Conservation (phyloP, 2,888 invertebrate genomes). For the Oscheius sp. region DNA sequence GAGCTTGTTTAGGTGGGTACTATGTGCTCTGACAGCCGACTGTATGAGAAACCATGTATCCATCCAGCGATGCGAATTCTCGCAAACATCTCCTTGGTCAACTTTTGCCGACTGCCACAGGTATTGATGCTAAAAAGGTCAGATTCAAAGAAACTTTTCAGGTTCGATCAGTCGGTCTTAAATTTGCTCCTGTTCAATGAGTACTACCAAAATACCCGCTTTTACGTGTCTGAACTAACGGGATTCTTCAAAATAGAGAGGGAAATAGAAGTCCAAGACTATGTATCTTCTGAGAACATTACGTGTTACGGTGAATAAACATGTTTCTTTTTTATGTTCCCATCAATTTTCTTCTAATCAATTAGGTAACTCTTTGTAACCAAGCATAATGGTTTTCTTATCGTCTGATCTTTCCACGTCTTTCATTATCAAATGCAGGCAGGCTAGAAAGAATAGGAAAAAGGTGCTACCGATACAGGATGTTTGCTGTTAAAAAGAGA, state of each 20-base stretch:
- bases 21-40: constrained; percentile 24
- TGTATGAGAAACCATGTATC: constrained; percentile 32
- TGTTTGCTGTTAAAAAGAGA: no score
- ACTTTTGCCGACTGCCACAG: constrained; percentile 34
- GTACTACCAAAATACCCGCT: constrained; percentile 69
- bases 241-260: constrained; percentile 52
- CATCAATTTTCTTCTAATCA: not conserved
- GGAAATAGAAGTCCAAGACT: not conserved
- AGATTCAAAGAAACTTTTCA: constrained; percentile 25
- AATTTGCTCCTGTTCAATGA: constrained; percentile 74
- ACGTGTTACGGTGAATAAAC: not conserved
- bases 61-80: constrained; percentile 11
- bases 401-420: constrained; percentile 17
- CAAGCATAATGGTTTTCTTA: not conserved
- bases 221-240: constrained; percentile 57
- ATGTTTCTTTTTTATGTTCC: not conserved
- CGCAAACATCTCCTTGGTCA: not conserved
- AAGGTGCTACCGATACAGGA: no score
- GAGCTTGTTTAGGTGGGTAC: constrained; percentile 35
- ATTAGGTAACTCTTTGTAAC: not conserved
- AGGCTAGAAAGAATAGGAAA: constrained; percentile 7
- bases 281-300: not conserved
- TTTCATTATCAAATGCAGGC: constrained; percentile 4
- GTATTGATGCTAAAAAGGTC: no score
- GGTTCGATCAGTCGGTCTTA: constrained; percentile 69